These are phyloP conservation scores for Acanthosepion esculentum DNA, from an alignment of 2,888 invertebrate species.

Conservation along the genomic window DNA sequence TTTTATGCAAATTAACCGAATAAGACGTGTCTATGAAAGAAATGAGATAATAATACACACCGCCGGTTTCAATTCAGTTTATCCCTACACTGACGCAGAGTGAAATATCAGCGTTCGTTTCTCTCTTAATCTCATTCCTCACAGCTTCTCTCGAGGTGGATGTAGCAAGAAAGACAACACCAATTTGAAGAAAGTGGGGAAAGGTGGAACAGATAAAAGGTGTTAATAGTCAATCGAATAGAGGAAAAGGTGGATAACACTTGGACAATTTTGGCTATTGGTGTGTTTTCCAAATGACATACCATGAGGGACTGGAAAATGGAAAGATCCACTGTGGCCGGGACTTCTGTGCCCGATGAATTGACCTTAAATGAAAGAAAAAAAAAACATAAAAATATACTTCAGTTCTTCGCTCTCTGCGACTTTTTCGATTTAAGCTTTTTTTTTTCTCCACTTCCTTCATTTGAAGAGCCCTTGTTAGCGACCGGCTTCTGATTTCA, in stretches of 20 bases:
- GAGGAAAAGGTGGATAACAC: not conserved
- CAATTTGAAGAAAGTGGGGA: not conserved
- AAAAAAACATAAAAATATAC: not conserved
- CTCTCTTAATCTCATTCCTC: too few species aligned
- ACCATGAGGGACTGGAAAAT: conserved; percentile 45
- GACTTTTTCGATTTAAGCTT: not conserved
- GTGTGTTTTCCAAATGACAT: conserved; percentile 36
- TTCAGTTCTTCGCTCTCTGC: not conserved
- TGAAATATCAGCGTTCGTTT: too few species aligned
- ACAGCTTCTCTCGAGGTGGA: not conserved
- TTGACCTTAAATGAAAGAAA: conserved; percentile 43
- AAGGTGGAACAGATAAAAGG: not conserved
- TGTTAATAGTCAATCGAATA: not conserved
- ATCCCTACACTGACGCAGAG: too few species aligned
- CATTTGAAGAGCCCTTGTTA: not conserved
- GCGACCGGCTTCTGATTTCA: too few species aligned
- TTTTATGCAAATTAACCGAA: too few species aligned
- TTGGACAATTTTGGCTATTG: not conserved
- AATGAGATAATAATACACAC: too few species aligned
- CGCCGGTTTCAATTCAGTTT: too few species aligned
- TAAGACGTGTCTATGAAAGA: too few species aligned
- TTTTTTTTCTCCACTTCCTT: not conserved
- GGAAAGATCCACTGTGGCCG: conserved; percentile 40
- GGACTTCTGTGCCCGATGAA: conserved; percentile 44
- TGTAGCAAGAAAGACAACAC: not conserved